Base-by-base conservation (phyloP, 2,113 vertebrate species). In the Megatriorchis doriae region DNA sequence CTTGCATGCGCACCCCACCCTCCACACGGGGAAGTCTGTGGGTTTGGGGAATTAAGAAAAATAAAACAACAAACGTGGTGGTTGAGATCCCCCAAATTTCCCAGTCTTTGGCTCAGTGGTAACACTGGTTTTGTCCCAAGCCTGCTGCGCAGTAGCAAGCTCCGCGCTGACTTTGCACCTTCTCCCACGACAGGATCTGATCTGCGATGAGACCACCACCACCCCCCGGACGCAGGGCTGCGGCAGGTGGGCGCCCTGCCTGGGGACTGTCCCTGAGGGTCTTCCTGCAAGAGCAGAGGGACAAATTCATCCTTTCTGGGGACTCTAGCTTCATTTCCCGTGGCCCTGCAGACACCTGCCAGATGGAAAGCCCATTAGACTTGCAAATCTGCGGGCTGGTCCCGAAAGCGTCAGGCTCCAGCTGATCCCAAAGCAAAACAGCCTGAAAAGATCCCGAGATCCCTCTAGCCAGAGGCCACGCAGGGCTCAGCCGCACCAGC, bases 21-120 rank as follows among this genome's bases (percentile, higher is more conserved):
- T 40, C 12, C 23, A 5, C 32, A 3, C 11, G 0, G 25, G 71
- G 26, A 71, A 21, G 8, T 11, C 63, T 15, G 52, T 0, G 63
- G 13, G 8, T 3, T 9, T 10, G 34, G 50, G 29, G 26, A 58
- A 14, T 27, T 19, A 53, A 16, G 31, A 7, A 16, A 27, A 67
- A 16, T 1, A 8, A 73, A 86, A 36, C 2, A 17, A 38, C 0
- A 5, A 22, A 15, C 0, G 0, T 0, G 2, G 15, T 3, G 61
- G 36, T 1, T 12, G 38, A 48, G n/a, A 63, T 47, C 22, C 42
- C 72, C 16, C 2, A 1, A 3, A 21, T 27, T 22, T 27, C 31
- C 31, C 6, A 0, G 8, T 32, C 8, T 75, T n/a, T 1, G 32
- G 17, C 56, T 66, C 43, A 3, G 29, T 3, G 7, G 29, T 66